Evolutionary conservation across 1,140 invertebrate genomes (phyloP).

Genomic region (Apis cerana): DNA sequence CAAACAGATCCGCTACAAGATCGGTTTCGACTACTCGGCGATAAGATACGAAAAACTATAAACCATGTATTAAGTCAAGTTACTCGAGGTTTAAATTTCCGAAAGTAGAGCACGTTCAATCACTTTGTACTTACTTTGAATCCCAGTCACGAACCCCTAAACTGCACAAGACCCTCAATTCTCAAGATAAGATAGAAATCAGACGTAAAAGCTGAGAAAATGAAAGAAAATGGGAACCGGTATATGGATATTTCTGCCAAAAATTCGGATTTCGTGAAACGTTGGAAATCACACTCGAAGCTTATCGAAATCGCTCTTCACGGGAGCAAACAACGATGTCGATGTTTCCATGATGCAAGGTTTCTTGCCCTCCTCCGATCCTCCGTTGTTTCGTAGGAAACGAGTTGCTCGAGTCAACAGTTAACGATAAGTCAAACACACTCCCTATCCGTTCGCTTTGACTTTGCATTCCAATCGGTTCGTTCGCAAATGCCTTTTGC

Average conservation of each 20-base stretch:
- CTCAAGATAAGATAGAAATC: background rate
- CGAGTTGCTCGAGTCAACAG: background rate
- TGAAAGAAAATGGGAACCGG: background rate
- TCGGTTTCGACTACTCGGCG: too few species aligned
- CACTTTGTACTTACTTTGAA: slow-evolving; percentile 52
- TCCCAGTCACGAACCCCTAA: slow-evolving; percentile 52
- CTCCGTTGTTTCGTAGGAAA: background rate
- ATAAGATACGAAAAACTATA: background rate
- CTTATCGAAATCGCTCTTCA: background rate
- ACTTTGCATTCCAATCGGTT: background rate
- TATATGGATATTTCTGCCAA: background rate
- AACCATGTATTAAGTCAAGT: slow-evolving; percentile 30
- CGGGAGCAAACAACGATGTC: background rate
- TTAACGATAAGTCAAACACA: slow-evolving; percentile 34
- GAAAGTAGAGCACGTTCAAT: slow-evolving; percentile 38
- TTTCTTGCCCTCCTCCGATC: background rate
- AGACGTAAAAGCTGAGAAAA: background rate
- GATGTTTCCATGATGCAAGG: background rate
- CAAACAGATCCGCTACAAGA: too few species aligned
- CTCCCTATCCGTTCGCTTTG: background rate
- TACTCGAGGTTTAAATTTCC: background rate
- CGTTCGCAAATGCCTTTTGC: background rate
- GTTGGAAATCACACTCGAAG: background rate
- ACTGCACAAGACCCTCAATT: slow-evolving; percentile 32
- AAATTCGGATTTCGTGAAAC: background rate